These are phyloP conservation scores for Garra rufa DNA, from an alignment of 2,113 vertebrate species.

Conservation along the genomic window DNA sequence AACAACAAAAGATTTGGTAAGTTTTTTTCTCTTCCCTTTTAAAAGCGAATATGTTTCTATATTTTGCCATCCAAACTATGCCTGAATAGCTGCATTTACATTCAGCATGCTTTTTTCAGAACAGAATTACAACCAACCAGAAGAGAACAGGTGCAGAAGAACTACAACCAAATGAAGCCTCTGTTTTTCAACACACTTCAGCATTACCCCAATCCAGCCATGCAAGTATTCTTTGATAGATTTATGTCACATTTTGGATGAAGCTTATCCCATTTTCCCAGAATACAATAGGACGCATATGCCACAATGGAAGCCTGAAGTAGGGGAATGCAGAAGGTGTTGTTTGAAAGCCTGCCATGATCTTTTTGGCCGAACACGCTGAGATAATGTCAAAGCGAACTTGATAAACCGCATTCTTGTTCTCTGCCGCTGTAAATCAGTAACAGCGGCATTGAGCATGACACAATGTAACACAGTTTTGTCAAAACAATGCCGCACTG, in stretches of 20 bases:
- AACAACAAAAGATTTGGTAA: neutral
- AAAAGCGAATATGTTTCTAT: neutral
- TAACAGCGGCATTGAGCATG: slow-evolving; percentile 13
- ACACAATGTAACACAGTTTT: slow-evolving; percentile 42
- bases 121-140: neutral
- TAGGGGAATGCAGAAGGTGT: slow-evolving; percentile 39
- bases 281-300: slow-evolving; percentile 16
- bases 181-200: neutral
- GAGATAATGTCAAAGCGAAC: slow-evolving; percentile 42
- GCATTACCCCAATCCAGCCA: neutral
- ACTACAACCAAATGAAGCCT: neutral
- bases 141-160: neutral
- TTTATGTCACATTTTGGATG: neutral
- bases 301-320: neutral
- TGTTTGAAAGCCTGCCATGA: slow-evolving; percentile 42
- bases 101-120: neutral
- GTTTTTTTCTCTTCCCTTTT: neutral
- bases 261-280: neutral
- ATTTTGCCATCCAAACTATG: neutral
- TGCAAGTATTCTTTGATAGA: neutral
- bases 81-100: neutral
- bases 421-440: slow-evolving; percentile 21
- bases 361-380: slow-evolving; percentile 12
- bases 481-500: slow-evolving; percentile 21
- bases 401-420: slow-evolving; percentile 58